phyloP scores from a whole-genome alignment of 1,140 invertebrate species.

The Harlomillsia oculata region DNA sequence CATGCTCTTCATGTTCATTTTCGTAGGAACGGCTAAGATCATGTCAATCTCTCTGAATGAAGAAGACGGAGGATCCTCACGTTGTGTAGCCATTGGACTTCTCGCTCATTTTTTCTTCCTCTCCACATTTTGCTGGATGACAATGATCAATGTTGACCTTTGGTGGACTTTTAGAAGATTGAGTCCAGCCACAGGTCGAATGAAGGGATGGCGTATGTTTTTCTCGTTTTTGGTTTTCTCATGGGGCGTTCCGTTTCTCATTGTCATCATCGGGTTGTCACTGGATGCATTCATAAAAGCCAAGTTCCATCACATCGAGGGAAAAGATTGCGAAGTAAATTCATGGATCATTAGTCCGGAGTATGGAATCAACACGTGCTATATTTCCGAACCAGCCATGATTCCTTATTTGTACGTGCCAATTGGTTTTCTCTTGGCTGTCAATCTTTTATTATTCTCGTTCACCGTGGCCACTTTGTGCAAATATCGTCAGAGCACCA shows the following conservation, averaged over 20 bases:
- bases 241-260: conserved; percentile 21
- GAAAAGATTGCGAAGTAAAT: conserved; percentile 6
- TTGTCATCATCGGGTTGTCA: conserved; percentile 11
- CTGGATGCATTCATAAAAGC: too few species aligned
- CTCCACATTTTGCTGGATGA: conserved; percentile 25
- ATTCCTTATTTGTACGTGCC: conserved; percentile 18
- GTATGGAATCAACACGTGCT: conserved; percentile 18
- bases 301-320: too few species aligned
- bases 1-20: conserved; percentile 31
- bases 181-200: background rate
- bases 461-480: conserved; percentile 11
- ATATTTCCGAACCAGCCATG: background rate
- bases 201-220: conserved; percentile 18
- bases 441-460: conserved; percentile 14
- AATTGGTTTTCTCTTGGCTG: conserved; percentile 1
- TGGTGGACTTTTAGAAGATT: conserved; percentile 22
- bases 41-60: background rate
- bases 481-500: conserved; percentile 8
- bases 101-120: conserved; percentile 29
- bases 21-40: conserved; percentile 16
- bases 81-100: background rate
- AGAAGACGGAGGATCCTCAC: background rate
- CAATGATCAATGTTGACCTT: conserved; percentile 25
- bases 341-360: conserved; percentile 12
- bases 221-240: conserved; percentile 22